Evolutionary conservation across 1,140 invertebrate species (phyloP), one percentile per base, ranked within the genome.

Genomic region (Pseudobourletiella spinata): DNA sequence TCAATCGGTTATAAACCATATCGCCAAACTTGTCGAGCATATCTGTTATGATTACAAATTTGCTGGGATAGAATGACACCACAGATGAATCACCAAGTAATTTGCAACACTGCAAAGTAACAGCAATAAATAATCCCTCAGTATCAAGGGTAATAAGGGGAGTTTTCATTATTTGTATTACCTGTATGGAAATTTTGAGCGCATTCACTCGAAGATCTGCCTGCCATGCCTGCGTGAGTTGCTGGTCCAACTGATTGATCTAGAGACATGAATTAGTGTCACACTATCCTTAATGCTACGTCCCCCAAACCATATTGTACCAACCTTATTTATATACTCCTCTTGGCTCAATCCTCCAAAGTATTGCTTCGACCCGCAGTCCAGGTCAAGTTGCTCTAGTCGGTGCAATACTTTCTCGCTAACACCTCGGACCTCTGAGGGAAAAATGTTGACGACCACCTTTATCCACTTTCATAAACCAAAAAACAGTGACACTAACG

Each of bases 41-140:
- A 74, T 98, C 94, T 44, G 91, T 95, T 43, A 98, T 88, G 1
- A 98, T 80, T 28, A 95, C 89, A 83, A 94, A 98, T 81, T 98
- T 97, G 76, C 91, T 95, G 0, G 95, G 95, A 81, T 98, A 98
- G 78, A 98, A 98, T 69, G 86, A 86, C 71, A 95, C 84, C 0
- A 89, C 91, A 65, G 83, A 85, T 16, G 87, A 88, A 73, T 96
- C 91, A 4, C 87, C 84, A 25, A 98, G 76, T 67, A 97, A 77
- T 79, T 97, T 96, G 22, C 92, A 88, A 79, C 91, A 95, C 81
- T 97, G 72, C 43, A 79, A 78, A 71, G 65, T 67, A 52, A 70
- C 61, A 66, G 59, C 44, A 51, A 55, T 25, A 54, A 58, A 62
- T 46, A 48, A 51, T 18, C 30, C 20, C 15, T 51, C 42, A 39